Evolutionary conservation across 2,797 vertebrate species (phyloP).

Genomic region (Podargus strigoides): DNA sequence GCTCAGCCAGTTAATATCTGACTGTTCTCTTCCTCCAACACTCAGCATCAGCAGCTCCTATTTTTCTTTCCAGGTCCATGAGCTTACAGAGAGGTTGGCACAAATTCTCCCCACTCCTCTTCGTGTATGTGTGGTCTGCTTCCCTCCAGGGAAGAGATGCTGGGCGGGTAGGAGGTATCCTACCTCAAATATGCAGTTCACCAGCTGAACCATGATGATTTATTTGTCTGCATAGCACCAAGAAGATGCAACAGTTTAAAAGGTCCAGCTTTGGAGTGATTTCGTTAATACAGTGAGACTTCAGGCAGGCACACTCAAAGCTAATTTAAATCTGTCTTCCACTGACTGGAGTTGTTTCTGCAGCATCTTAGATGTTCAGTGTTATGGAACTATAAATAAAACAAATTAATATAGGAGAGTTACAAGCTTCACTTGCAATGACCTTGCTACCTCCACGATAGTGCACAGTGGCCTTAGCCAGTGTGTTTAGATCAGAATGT

Average conservation of each 20-base stretch:
- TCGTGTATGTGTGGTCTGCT: background rate
- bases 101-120: background rate
- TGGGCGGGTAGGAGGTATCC: background rate
- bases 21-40: background rate
- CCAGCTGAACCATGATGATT: background rate
- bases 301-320: background rate
- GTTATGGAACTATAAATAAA: background rate
- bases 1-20: background rate
- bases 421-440: background rate
- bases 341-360: background rate
- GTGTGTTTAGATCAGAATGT: background rate
- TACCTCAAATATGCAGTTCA: background rate
- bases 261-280: background rate
- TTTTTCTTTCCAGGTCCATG: background rate
- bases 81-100: background rate
- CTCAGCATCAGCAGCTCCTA: background rate
- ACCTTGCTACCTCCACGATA: background rate
- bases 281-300: background rate
- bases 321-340: background rate
- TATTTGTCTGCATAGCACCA: background rate
- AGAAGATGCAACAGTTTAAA: background rate
- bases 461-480: background rate
- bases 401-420: background rate
- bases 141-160: background rate
- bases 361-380: background rate